phyloP scores from a whole-genome alignment of 2,888 invertebrate genomes.

The Serrognathus titanus region DNA sequence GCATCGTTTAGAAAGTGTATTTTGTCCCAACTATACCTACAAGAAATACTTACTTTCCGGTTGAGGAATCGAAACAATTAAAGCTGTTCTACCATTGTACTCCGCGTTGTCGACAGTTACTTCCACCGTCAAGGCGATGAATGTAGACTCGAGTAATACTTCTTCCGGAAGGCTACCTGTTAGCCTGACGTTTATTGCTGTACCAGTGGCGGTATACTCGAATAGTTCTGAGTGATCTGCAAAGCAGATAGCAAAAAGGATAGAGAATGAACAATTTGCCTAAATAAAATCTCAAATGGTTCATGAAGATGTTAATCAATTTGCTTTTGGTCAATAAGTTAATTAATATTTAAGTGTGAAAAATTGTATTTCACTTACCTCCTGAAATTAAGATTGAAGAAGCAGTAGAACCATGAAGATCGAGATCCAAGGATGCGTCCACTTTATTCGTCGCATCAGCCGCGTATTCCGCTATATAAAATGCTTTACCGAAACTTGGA shows the following conservation, averaged over 20 bases:
- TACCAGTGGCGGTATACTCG: neutral
- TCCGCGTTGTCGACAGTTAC: conserved; percentile 42
- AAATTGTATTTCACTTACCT: neutral
- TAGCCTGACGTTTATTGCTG: conserved; percentile 8
- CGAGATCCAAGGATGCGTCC: too few species aligned
- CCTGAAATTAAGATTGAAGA: neutral
- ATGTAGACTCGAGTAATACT: conserved; percentile 40
- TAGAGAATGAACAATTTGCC: neutral
- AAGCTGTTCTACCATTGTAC: conserved; percentile 36
- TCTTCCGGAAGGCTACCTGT: conserved; percentile 34
- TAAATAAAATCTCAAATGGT: neutral
- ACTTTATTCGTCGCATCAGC: neutral
- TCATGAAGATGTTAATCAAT: too few species aligned
- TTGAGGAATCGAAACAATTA: conserved; percentile 33
- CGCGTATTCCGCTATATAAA: conserved; percentile 50
- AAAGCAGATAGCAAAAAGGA: neutral
- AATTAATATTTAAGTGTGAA: neutral
- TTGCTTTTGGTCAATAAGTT: too few species aligned
- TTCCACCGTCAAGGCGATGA: conserved; percentile 41
- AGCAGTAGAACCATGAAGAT: too few species aligned
- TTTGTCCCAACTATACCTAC: too few species aligned
- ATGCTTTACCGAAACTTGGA: conserved; percentile 49
- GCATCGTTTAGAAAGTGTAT: too few species aligned
- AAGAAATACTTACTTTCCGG: too few species aligned
- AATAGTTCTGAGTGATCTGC: conserved; percentile 9